Evolutionary conservation across 2,888 invertebrate species (phyloP), one percentile per base, ranked within the genome.

Genomic region (Clistopyga incitator): DNA sequence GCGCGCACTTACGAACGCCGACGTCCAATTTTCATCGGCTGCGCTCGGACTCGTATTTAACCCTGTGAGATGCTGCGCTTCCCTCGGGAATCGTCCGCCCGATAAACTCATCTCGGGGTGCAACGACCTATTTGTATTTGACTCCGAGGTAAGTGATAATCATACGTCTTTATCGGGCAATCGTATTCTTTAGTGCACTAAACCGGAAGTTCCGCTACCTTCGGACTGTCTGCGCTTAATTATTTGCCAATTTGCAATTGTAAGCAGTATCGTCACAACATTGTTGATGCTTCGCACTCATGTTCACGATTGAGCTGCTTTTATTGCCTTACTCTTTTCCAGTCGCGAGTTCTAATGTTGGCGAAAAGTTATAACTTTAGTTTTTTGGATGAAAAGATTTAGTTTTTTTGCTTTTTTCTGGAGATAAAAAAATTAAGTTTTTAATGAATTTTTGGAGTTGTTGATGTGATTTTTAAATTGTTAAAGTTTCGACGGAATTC

Each of bases 111-210:
- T 68, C 45, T n/a, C 59, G 13, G 65, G 54, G 59, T 29, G 76
- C 67, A 67, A 38, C 67, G 68, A 77, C 59, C 77, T 47, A n/a
- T 20, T 38, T n/a, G 13, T n/a, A 38, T 45, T 47, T 59, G 10
- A 25, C 23, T 18, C 29, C 47, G 67, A 47, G 56, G 77, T 77
- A 59, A 77, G 77, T 45, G 18, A 68, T 20, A 47, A 76, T 18
- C 15, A 11, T 65, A 6, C 23, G 15, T 13, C 52, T 45, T 38
- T 10, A 25, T 45, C 54, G 13, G 42, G 65, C 76, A 59, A 72
- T 72, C 18, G 0, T 18, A 47, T 42, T 59, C 70, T 6, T 6
- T 6, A 54, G 18, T 18, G 20, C 34, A 38, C 11, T n/a, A 11
- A 20, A 64, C 61, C 61, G 61, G 61, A 64, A 64, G n/a, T 38